These are phyloP conservation scores for Ridgeia piscesae DNA, from an alignment of 1,140 invertebrate species.

Conservation along the genomic window DNA sequence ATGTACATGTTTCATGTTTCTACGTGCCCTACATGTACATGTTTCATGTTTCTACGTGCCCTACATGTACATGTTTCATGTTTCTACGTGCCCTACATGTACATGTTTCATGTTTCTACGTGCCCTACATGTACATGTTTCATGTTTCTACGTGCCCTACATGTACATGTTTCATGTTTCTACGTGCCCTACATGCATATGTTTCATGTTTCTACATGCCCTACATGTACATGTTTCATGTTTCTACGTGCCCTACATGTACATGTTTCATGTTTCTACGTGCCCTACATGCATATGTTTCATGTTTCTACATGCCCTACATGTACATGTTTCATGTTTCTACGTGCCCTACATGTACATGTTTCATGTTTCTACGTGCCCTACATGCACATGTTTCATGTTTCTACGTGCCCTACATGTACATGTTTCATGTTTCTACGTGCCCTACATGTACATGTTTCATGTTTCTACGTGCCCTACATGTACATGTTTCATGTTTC, in stretches of 20 bases:
- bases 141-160: constrained; percentile 91
- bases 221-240: no score
- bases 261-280: not conserved
- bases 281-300: constrained; percentile 1
- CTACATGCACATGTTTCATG: not conserved
- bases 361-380: not conserved
- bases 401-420: constrained; percentile 94
- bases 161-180: constrained; percentile 67
- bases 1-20: no score
- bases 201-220: no score
- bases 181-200: no score
- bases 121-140: constrained; percentile 17
- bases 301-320: constrained; percentile 90
- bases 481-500: no score
- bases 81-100: no score
- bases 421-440: constrained; percentile 45
- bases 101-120: no score
- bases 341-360: not conserved
- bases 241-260: not conserved
- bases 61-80: no score
- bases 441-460: no score
- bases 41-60: no score
- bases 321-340: constrained; percentile 63
- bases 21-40: constrained; percentile 68
- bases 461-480: no score